Base-by-base conservation (phyloP, 1,140 invertebrate genomes). In the Diorhabda elongata region DNA sequence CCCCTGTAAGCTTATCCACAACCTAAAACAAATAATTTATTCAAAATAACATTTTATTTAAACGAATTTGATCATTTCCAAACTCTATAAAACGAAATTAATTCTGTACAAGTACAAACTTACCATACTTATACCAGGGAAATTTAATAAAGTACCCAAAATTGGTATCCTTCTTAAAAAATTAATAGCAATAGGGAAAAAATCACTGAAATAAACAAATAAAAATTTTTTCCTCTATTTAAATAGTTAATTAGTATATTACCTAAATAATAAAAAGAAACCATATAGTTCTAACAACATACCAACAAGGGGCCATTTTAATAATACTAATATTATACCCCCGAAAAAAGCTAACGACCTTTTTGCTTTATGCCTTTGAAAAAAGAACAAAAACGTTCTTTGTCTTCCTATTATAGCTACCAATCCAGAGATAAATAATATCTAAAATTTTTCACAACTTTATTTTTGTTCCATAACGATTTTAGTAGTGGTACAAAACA, bases 301-400 rank as follows among this genome's bases (percentile, higher is more conserved):
- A 67, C 98, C 98, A 74, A 98, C 82, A 61, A 99, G 84, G 2
- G 98, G 97, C 90, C 93, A 99, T 56, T 98, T 97, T 58, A 98
- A 78, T n/a, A 99, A 84, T 42, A 99, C 97, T 64, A 98, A 86
- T 4, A 92, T 82, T 73, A 99, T 95, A 5, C 98, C 98, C 26
- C 95, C 93, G 80, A 99, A 94, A 83, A 99, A 99, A 8, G 94
- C 90, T 5, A 88, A 82, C 5, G 95, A 94, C 1, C 92, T 97
- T 87, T 93, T 97, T 4, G 96, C 81, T 88, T 99, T 99, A 80
- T 99, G 96, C 67, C 89, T 84, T 87, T 99, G 97, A 82, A 99
- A 99, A 84, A 99, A 99, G 81, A 99, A 99, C 78, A 92, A 89
- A 75, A 98, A 91, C 43, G 97, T 99, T 80, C 97, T 85, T 83